A percentile compares a stretch with the other conserved stretches of the same genome.
Conservation (phyloP, 2,888 invertebrate genomes). For the Drosophila lacicola region DNA sequence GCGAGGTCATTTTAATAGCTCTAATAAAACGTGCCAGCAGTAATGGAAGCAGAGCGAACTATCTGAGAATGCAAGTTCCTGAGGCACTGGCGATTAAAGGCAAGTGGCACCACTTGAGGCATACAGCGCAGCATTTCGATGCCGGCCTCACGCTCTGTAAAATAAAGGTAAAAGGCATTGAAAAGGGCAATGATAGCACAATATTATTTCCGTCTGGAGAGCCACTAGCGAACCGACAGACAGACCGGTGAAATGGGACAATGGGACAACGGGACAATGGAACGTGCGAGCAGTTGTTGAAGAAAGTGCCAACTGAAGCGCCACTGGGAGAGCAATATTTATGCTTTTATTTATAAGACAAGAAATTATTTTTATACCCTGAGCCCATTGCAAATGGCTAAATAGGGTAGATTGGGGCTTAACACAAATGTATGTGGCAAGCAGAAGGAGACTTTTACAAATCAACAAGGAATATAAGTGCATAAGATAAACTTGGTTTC, state of each 20-base stretch:
- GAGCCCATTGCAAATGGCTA: neutral
- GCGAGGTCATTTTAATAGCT: constrained; percentile 55
- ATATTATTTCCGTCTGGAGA: constrained; percentile 73
- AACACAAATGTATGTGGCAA: too few relatives aligned
- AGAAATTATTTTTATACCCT: constrained; percentile 54
- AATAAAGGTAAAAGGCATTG: constrained; percentile 34
- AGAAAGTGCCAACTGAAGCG: constrained; percentile 39
- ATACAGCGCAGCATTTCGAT: constrained; percentile 1
- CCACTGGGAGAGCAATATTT: constrained; percentile 47
- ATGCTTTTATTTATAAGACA: constrained; percentile 64
- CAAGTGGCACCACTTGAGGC: constrained; percentile 36
- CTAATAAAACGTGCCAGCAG: constrained; percentile 67
- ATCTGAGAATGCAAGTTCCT: constrained; percentile 17
- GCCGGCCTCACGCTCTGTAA: constrained; percentile 2
- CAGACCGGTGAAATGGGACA: constrained; percentile 10
- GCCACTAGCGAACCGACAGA: constrained; percentile 44
- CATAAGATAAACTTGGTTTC: too few relatives aligned
- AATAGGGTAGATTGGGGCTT: too few relatives aligned
- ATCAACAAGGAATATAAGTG: too few relatives aligned
- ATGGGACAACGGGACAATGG: constrained; percentile 12
- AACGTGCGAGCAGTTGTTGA: constrained; percentile 15
- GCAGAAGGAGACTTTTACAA: too few relatives aligned
- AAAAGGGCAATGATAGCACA: constrained; percentile 62
- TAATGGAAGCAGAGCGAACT: constrained; percentile 36
- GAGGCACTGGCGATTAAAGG: constrained; percentile 29